These are phyloP conservation scores for Pagrus major DNA, from an alignment of 2,113 vertebrate genomes.

Conservation along the genomic window DNA sequence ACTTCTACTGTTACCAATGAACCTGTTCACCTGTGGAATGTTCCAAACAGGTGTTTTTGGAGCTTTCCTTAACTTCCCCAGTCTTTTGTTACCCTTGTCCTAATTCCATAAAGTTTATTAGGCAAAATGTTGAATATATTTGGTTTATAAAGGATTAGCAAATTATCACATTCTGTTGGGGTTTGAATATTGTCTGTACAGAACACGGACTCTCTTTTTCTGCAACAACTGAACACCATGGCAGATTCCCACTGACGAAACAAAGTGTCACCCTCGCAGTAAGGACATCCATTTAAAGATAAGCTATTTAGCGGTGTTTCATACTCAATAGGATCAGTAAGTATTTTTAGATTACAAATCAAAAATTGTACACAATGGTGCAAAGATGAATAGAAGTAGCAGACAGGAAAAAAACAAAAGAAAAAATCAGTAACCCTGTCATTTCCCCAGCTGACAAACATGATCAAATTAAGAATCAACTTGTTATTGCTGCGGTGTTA, in stretches of 20 bases:
- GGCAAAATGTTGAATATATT: too few relatives aligned
- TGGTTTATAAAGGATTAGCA: too few relatives aligned
- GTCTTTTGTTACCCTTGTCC: too few relatives aligned
- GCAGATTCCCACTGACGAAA: constrained; percentile 8
- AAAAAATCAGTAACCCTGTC: background rate
- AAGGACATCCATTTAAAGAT: constrained; percentile 20
- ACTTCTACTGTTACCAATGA: too few relatives aligned
- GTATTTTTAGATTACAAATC: constrained; percentile 7
- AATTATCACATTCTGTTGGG: too few relatives aligned
- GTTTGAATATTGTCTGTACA: constrained; percentile 11
- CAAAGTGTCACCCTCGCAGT: background rate
- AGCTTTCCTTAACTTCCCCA: too few relatives aligned
- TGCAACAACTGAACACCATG: constrained; percentile 5
- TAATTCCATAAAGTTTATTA: too few relatives aligned
- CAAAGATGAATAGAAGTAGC: background rate
- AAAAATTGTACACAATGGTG: background rate
- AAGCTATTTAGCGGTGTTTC: constrained; percentile 18
- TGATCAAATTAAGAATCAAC: background rate
- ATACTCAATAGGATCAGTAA: constrained; percentile 21
- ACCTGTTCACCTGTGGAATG: too few relatives aligned
- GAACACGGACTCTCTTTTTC: constrained; percentile 5
- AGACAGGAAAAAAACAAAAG: too few relatives aligned
- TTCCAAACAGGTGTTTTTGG: too few relatives aligned
- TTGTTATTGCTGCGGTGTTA: constrained; percentile 3
- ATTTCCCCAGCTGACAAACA: background rate